These are phyloP conservation scores for Rhea americana DNA, from an alignment of 2,113 vertebrate species.

Conservation along the genomic window DNA sequence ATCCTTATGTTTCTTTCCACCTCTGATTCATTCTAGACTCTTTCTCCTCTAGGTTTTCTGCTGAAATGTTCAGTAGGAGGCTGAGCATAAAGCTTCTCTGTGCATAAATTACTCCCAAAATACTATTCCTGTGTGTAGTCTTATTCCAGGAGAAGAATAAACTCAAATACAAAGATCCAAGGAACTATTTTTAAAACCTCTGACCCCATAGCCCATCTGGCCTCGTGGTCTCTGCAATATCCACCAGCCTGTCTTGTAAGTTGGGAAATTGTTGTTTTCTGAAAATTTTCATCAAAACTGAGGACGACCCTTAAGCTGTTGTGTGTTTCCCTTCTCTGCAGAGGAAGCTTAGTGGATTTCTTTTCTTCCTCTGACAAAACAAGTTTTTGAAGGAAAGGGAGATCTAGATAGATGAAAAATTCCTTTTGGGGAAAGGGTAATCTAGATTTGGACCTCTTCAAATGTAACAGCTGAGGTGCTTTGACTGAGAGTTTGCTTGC, in stretches of 20 bases:
- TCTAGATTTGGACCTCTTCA: background rate
- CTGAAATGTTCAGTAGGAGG: background rate
- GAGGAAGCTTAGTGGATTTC: background rate
- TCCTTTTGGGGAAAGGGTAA: background rate
- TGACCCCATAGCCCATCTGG: background rate
- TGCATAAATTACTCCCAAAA: background rate
- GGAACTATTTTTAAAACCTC: background rate
- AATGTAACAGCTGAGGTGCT: background rate
- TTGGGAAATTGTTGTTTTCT: background rate
- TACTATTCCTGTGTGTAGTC: background rate
- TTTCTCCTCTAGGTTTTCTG: background rate
- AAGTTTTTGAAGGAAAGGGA: background rate
- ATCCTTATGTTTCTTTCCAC: background rate
- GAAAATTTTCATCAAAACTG: background rate
- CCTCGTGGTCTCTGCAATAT: background rate
- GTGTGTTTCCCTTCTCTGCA: rapidly evolving
- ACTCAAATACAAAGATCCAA: background rate
- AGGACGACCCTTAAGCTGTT: background rate
- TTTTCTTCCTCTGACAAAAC: background rate
- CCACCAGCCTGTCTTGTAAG: background rate
- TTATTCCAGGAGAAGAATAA: background rate
- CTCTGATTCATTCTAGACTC: background rate
- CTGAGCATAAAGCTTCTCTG: background rate
- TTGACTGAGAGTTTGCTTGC: background rate
- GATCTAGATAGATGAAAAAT: background rate